Base-by-base conservation (phyloP, 2,888 invertebrate genomes). In the Drosophila helvetica region DNA sequence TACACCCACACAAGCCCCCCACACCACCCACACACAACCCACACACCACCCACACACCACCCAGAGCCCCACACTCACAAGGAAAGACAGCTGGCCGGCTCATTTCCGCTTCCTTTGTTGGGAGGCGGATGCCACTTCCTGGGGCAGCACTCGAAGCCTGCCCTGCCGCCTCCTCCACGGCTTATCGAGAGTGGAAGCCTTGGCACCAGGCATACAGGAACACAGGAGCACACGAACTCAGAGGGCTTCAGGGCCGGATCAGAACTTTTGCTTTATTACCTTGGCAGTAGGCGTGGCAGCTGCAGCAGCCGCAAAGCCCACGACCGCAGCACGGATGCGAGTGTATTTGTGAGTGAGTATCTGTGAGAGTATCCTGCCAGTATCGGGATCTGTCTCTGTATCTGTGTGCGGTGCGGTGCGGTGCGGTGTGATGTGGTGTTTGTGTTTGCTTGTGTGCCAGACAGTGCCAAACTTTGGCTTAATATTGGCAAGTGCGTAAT, bases 261-360 rank as follows among this genome's bases (percentile, higher is more conserved):
- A 66, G 70, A 87, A 85, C 70, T 88, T 86, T 79, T 77, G 71
- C 83, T 73, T 88, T 79, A 88, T 77, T 86, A 86, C 80, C 83
- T 79, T 74, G 65, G 62, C 62, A 74, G 68, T 73, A 43, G 73
- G 82, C 67, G 62, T 73, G 64, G 57, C 62, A 52, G 63, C n/a
- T 38, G 38, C 46, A 42, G 46, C 58, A 67, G 42, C 51, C 46
- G 33, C 60, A 65, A 65, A 56, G 58, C 50, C 54, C 61, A 62
- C 71, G 60, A 69, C 69, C 58, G 47, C 58, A 52, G 53, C 63
- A 59, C 15, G 67, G 54, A 18, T 38, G 48, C 42, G 47, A 42
- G 38, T 60, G 53, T 59, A 61, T 18, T 10, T 47, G 46, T 45
- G 45, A 9, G 38, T 22, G 2, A 15, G 33, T 33, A 5, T 15